Base-by-base conservation (phyloP, 2,113 vertebrate genomes). In the Leptodactylus fuscus region DNA sequence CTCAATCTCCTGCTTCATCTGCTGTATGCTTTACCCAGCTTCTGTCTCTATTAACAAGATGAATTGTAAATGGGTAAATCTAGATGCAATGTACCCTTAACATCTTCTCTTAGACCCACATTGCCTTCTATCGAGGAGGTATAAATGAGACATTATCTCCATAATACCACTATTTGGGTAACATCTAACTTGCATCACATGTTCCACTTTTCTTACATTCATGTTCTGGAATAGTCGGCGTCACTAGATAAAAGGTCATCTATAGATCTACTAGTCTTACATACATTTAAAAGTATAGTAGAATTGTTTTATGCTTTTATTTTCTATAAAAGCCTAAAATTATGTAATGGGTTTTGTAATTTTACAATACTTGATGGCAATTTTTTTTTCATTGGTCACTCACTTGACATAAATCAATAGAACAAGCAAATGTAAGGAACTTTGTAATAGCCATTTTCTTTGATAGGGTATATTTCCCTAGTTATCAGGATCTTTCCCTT, bases 1-100 rank as follows among this genome's bases (percentile, higher is more conserved):
- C 94, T 95, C 94, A 94, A 95, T 99, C 96, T 98, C 96, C 96
- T 96, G 97, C 97, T 98, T 98, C 95, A 95, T 95, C 96, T 97
- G 94, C 94, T 95, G 95, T 94, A 95, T 96, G 95, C 96, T 96
- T 95, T 98, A 96, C 93, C 90, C 93, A 94, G 96, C 93, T 98
- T 97, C 96, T 97, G 93, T 99, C 97, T 99, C 96, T 98, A 98
- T 99, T 98, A 98, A 95, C 89, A 96, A 97, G 97, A 99, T 97
- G 96, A 98, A 97, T 97, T 96, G 96, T 92, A 94, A 95, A 97
- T 95, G 94, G 95, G 93, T 93, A 95, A 96, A 96, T 96, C 97
- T 93, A 91, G 95, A 96, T 95, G 94, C 94, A 95, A 96, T 96
- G 94, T 92, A 91, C 90, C 93, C 93, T 95, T 94, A 96, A 96